phyloP scores from a whole-genome alignment of 2,113 vertebrate species.

The Macaca fascicularis region T2T-MFA8v1.1 NC_088388.1:18754001-18754500 shows the following conservation, averaged over 20 bases:
- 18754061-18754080: constrained; percentile 19
- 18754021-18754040: background rate
- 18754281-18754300: background rate
- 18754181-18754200: background rate
- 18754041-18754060: background rate
- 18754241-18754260: background rate
- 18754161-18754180: background rate
- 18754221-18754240: background rate
- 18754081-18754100: background rate
- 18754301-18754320: background rate
- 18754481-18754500: no score
- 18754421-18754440: background rate
- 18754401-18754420: background rate
- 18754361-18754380: background rate
- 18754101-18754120: background rate
- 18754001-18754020: background rate
- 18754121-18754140: background rate
- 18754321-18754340: background rate
- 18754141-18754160: background rate
- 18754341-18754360: background rate
- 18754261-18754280: background rate
- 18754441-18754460: background rate
- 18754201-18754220: background rate
- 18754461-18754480: background rate
- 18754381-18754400: background rate